phyloP scores from a whole-genome alignment of 2,888 invertebrate genomes.

The Anodontia alba region DNA sequence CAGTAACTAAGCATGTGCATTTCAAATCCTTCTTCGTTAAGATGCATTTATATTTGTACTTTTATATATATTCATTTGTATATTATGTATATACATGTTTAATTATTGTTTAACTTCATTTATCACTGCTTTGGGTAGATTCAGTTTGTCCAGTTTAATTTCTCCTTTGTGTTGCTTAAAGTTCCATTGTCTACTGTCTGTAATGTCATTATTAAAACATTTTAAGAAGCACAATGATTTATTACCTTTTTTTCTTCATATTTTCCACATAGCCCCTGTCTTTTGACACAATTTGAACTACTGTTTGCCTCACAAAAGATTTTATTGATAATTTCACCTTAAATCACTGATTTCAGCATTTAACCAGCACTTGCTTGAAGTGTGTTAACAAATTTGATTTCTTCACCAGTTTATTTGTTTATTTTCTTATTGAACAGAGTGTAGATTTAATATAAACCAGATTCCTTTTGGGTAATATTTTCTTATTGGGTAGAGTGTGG shows the following conservation, averaged over 20 bases:
- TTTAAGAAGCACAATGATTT: too few relatives aligned
- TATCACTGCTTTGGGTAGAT: background rate
- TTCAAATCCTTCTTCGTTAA: background rate
- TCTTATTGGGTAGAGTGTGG: too few relatives aligned
- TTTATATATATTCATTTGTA: background rate
- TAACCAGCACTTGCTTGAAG: background rate
- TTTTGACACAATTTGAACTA: slow-evolving; percentile 1
- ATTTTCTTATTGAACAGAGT: too few relatives aligned
- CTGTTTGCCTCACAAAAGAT: background rate
- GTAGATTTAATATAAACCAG: too few relatives aligned
- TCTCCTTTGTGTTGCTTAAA: background rate
- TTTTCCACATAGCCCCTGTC: background rate
- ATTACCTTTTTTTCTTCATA: too few relatives aligned
- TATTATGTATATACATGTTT: background rate
- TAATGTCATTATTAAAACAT: too few relatives aligned
- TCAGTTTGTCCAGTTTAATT: background rate
- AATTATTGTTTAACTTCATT: background rate
- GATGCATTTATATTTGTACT: background rate
- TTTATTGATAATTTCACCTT: background rate
- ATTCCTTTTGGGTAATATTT: too few relatives aligned
- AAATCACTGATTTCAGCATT: background rate
- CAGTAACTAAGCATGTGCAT: background rate
- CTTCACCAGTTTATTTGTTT: too few relatives aligned
- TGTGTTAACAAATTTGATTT: too few relatives aligned
- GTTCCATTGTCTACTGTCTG: background rate